Conservation (phyloP, 2,113 vertebrate species). For the Dicerorhinus sumatrensis region DNA sequence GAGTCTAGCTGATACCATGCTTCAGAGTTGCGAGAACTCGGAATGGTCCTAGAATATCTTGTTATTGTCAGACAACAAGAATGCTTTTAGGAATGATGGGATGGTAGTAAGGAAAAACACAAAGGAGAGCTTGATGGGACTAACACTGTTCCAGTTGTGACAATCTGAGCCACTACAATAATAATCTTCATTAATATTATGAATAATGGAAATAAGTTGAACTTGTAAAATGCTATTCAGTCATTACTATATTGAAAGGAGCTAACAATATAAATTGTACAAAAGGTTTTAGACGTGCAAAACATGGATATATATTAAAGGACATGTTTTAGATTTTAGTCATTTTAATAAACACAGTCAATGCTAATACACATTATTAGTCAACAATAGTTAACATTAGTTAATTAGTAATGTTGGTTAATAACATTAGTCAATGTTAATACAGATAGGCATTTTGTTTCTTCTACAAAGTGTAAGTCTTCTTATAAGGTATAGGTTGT, state of each 20-base stretch:
- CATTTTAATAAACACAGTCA: not conserved
- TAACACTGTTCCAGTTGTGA: not conserved
- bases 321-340: not conserved
- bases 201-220: not conserved
- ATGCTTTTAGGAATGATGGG: not conserved
- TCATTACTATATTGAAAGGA: not conserved
- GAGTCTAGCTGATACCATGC: not conserved
- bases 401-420: not conserved
- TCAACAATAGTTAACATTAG: not conserved
- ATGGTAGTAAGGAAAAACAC: not conserved
- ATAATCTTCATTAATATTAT: not conserved
- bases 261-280: not conserved
- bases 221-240: not conserved
- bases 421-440: not conserved
- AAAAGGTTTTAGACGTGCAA: not conserved
- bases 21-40: not conserved
- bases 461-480: not conserved
- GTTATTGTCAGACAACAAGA: not conserved
- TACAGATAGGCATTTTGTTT: not conserved
- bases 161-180: not conserved
- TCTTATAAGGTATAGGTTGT: not conserved
- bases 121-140: not conserved
- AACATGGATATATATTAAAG: not conserved
- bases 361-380: not conserved
- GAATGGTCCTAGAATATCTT: not conserved